These are phyloP conservation scores for Lamprologus callipterus DNA, from an alignment of 2,113 vertebrate species.

Conservation along the genomic window DNA sequence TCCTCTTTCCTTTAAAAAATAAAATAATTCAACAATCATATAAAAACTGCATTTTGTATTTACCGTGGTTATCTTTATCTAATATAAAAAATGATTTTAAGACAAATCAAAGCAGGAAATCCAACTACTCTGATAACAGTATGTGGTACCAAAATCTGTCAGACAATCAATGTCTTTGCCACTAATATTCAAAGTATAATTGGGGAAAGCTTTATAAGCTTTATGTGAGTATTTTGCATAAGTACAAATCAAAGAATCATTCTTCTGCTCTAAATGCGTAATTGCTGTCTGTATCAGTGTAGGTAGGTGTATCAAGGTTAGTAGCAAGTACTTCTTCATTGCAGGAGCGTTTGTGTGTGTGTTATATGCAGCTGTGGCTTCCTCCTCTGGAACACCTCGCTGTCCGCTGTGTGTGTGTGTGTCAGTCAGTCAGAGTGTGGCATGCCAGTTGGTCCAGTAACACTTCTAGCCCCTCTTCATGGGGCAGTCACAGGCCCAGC, in stretches of 20 bases:
- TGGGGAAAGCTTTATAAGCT: not conserved
- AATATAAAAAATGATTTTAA: not conserved
- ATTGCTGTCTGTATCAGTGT: not conserved
- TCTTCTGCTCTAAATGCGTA: not conserved
- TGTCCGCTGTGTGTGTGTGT: no score
- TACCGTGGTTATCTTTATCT: not conserved
- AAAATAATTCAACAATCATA: not conserved
- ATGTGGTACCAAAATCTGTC: not conserved
- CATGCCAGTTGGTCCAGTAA: not conserved
- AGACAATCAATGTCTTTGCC: not conserved
- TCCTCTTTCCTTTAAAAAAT: not conserved
- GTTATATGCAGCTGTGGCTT: not conserved
- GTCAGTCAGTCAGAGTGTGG: no score
- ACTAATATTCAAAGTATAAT: not conserved
- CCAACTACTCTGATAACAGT: not conserved
- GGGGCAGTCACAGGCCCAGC: not conserved
- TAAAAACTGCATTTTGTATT: not conserved
- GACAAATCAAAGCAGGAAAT: not conserved
- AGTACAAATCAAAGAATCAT: not conserved
- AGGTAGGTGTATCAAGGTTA: not conserved
- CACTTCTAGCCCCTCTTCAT: not conserved
- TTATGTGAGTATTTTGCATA: not conserved
- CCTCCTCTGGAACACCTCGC: not conserved
- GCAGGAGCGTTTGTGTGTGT: not conserved
- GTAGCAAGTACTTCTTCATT: not conserved